These are phyloP conservation scores for Beroe ovata DNA, from an alignment of 37 sponge, comb jelly and placozoan species.

Conservation along the genomic window DNA sequence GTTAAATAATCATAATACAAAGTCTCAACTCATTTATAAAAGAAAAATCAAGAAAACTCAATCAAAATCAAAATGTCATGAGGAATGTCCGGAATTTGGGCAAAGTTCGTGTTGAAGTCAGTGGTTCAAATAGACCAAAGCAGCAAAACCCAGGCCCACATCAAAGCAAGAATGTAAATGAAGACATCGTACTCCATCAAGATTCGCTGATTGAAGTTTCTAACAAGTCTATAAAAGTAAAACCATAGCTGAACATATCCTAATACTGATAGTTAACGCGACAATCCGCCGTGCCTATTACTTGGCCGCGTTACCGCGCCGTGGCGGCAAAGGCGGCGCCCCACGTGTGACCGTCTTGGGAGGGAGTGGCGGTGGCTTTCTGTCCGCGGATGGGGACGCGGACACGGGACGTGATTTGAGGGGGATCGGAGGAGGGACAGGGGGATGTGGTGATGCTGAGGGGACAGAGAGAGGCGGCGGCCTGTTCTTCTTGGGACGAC, in stretches of 20 bases:
- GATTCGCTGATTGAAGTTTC: too few species aligned
- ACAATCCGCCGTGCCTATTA: neutral
- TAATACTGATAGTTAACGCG: too few species aligned
- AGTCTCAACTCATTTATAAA: neutral
- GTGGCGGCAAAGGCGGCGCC: neutral
- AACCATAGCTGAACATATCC: too few species aligned
- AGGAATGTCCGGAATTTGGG: too few species aligned
- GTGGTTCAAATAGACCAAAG: too few species aligned
- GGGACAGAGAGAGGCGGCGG: slow-evolving; percentile 43
- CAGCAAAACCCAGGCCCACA: too few species aligned
- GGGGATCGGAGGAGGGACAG: neutral
- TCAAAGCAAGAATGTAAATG: too few species aligned
- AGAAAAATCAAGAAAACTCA: neutral
- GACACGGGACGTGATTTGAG: neutral
- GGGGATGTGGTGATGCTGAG: neutral
- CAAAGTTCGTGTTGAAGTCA: too few species aligned
- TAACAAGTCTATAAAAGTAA: too few species aligned
- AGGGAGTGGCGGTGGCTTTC: slow-evolving; percentile 44
- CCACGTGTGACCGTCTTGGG: slow-evolving; percentile 8
- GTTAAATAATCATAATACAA: neutral
- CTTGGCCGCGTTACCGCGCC: neutral
- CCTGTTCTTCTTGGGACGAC: slow-evolving; percentile 20
- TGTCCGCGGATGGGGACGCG: neutral
- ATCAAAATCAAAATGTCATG: neutral
- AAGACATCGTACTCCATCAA: too few species aligned